These are phyloP conservation scores for Mesochorus sp. DNA, from an alignment of 2,888 invertebrate species.

Conservation along the genomic window DNA sequence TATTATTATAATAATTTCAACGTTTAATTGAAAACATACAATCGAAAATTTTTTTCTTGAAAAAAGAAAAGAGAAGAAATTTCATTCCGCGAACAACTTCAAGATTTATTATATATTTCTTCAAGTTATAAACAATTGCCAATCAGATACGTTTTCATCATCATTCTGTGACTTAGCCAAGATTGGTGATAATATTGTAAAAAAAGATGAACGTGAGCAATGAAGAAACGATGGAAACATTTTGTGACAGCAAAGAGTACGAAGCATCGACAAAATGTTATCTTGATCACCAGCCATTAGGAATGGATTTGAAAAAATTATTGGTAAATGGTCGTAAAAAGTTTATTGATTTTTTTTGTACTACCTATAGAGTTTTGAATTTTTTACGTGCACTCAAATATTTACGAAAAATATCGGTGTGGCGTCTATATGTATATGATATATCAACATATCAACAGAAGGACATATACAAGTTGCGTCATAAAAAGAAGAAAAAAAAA, in stretches of 20 bases:
- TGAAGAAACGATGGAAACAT: background rate
- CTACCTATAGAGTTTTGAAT: background rate
- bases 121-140: background rate
- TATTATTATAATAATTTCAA: background rate
- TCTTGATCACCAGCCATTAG: constrained; percentile 44
- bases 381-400: background rate
- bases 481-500: too few relatives aligned
- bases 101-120: background rate
- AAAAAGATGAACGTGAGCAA: background rate
- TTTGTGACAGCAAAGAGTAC: background rate
- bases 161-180: background rate
- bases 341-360: background rate
- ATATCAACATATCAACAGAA: background rate
- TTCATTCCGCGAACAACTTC: constrained; percentile 10
- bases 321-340: constrained; percentile 41
- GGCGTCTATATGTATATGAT: background rate
- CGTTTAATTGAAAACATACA: too few relatives aligned
- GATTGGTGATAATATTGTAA: background rate
- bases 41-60: background rate
- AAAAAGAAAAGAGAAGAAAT: too few relatives aligned
- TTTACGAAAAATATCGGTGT: background rate
- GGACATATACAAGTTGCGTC: background rate
- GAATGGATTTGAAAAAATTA: constrained; percentile 53
- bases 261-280: constrained; percentile 5
- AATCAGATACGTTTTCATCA: background rate